These are phyloP conservation scores for Crotophaga sulcirostris DNA, from an alignment of 2,113 vertebrate genomes.

Conservation along the genomic window DNA sequence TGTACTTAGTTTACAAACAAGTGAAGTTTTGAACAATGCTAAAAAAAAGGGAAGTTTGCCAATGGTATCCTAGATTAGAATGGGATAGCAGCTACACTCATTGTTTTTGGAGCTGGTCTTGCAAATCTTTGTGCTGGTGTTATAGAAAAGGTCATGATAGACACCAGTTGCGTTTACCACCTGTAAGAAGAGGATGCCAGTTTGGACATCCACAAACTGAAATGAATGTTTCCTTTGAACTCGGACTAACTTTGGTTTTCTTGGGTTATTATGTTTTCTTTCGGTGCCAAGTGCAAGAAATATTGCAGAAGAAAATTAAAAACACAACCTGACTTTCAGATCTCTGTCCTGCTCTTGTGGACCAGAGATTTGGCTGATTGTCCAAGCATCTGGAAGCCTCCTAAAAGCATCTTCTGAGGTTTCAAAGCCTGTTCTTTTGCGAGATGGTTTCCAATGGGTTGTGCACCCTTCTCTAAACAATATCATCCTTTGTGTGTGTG, in stretches of 20 bases:
- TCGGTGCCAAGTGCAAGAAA: not conserved
- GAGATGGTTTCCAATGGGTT: not conserved
- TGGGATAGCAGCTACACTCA: not conserved
- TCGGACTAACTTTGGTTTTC: not conserved
- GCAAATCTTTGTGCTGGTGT: not conserved
- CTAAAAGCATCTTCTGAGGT: slow-evolving; percentile 1
- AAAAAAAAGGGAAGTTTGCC: not conserved
- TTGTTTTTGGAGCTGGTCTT: not conserved
- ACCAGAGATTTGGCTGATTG: slow-evolving; percentile 31
- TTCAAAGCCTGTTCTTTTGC: not conserved
- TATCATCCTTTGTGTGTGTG: not conserved
- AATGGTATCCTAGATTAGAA: not conserved
- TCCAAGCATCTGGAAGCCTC: slow-evolving; percentile 23
- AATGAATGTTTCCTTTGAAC: slow-evolving; percentile 4
- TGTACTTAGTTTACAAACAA: not conserved
- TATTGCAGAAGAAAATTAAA: slow-evolving; percentile 31
- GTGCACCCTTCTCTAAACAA: not conserved
- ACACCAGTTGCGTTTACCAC: not conserved
- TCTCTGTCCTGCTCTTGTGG: not conserved
- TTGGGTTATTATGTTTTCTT: not conserved
- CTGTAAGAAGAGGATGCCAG: not conserved
- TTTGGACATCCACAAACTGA: not conserved
- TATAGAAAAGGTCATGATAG: not conserved
- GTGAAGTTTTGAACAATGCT: not conserved
- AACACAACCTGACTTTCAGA: not conserved